Evolutionary conservation across 2,113 vertebrate species (phyloP), one percentile per base, ranked within the genome.

Genomic region (Xenopus borealis): DNA sequence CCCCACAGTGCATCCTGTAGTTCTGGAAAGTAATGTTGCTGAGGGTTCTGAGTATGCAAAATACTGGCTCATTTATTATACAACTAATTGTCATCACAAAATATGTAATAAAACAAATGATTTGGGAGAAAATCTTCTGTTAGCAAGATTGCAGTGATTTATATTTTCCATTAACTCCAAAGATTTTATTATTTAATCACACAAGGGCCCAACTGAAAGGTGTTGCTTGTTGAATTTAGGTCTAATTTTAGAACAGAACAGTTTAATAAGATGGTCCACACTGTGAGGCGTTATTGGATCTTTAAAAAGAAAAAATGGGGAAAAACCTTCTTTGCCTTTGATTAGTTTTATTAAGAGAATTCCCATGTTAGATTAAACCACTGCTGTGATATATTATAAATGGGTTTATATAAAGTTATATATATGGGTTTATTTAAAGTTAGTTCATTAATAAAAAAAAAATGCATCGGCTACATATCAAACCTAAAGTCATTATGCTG

Each of bases 111-210:
- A 79, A 81, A 68, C 62, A 66, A 78, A 61, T 12, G 58, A 71
- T 72, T 67, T 27, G 63, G 57, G 78, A 66, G 63, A 76, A 67
- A 78, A 78, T 65, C 10, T 44, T 10, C 66, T 75, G 71, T 71
- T 68, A 47, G 18, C 59, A 65, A 75, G 79, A 78, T 73, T 70
- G 16, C 64, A 74, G 5, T 17, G 9, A 75, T 75, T 79, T 71
- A 79, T 59, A 75, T 63, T 81, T 82, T 78, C 45, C 45, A 73
- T 80, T 69, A 82, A 70, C 72, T 78, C 52, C 65, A 55, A 16
- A 19, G 23, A 57, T 45, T 75, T 78, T 69, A 59, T 70, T 46
- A 80, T 80, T 80, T 80, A 79, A 75, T 79, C 73, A 76, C 18
- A 75, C 72, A 80, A 72, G 27, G 65, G 11, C 65, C 66, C 72